A percentile compares a stretch with the other conserved stretches of the same genome.
phyloP scores from a whole-genome alignment of 2,113 vertebrate genomes.

The Cyphomyrus plagiostoma region DNA sequence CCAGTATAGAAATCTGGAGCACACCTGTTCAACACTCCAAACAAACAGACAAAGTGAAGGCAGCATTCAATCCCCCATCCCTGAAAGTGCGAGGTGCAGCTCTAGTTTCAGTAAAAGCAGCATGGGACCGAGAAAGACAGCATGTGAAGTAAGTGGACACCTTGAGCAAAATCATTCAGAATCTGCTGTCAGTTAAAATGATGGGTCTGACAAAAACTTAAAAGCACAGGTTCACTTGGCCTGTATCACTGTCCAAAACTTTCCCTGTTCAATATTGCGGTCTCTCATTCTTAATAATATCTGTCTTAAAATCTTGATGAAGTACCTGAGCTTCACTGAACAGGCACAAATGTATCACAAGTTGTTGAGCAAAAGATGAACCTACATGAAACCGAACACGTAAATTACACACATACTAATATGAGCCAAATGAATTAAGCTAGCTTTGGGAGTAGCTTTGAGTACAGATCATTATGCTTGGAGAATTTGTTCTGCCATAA shows the following conservation, averaged over 20 bases:
- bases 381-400: not conserved
- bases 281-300: not conserved
- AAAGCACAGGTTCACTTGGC: not conserved
- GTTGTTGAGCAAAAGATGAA: not conserved
- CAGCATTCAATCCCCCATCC: not conserved
- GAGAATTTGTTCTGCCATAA: not conserved
- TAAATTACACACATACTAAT: not conserved
- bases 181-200: not conserved
- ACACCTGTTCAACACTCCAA: not conserved
- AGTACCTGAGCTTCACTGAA: not conserved
- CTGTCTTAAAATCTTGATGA: not conserved
- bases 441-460: not conserved
- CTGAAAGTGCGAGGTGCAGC: not conserved
- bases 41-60: not conserved
- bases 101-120: not conserved
- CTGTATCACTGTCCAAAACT: not conserved
- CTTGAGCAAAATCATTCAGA: not conserved
- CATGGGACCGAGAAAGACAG: not conserved
- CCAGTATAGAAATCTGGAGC: not conserved
- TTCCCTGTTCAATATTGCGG: not conserved
- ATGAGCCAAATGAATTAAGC: not conserved
- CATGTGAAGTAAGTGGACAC: not conserved
- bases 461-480: not conserved
- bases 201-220: not conserved
- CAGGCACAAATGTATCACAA: not conserved